Evolutionary conservation across 2,797 vertebrate genomes (phyloP), one percentile per base, ranked within the genome.

Genomic region (Cirrhinus molitorella): DNA sequence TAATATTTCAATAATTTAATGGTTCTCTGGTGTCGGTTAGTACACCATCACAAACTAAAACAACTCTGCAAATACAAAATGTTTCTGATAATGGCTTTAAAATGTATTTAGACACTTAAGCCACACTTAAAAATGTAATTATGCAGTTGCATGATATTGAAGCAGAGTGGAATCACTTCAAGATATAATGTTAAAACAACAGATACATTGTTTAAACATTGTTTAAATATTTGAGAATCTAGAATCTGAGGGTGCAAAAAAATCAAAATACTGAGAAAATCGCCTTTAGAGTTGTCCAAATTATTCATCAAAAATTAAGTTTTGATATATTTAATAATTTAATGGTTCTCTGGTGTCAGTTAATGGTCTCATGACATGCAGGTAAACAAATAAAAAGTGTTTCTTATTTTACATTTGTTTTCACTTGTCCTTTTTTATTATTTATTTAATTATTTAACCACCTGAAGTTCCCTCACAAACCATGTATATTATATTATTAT

Each of bases 11-110:
- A 70, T 45, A 16, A 45, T 16, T 45, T 1, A 45, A 45, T n/a
- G n/a, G n/a, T n/a, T n/a, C n/a, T n/a, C n/a, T n/a, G n/a, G n/a
- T n/a, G n/a, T n/a, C n/a, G n/a, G n/a, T n/a, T n/a, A n/a, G n/a
- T n/a, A n/a, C n/a, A n/a, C n/a, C n/a, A n/a, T 51, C n/a, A 49
- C 34, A 75, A 61, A 59, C 28, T 25, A 74, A 37, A 78, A 65
- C 40, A 72, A 47, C 17, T 23, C 28, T 31, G 8, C 45, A n/a
- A 17, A 59, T 16, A 16, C 17, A 21, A 31, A 71, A 72, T 47
- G 19, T 13, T 72, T 81, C 19, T 81, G 25, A 8, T 4, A 12
- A 73, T 51, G 53, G 43, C 43, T 16, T 12, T n/a, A 25, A 17
- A 51, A 11, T 73, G 6, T 4, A 25, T 23, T 19, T 74, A 43